Evolutionary conservation across 1,140 invertebrate species (phyloP).

Genomic region (Pararge aegeria): DNA sequence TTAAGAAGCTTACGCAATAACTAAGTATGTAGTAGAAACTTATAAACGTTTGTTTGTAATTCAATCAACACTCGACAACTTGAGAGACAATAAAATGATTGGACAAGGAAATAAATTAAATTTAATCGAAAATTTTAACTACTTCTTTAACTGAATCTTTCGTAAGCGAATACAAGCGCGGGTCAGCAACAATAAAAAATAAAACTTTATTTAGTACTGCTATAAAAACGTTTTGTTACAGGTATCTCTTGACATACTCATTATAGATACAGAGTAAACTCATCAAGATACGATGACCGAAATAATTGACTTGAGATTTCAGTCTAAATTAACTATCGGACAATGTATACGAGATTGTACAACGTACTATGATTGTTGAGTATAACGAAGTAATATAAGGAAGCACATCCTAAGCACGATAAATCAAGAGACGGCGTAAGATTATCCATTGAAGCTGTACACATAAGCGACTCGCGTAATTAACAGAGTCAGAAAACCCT

Average conservation of each 20-base stretch:
- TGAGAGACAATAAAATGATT: conserved; percentile 28
- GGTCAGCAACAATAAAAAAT: conserved; percentile 27
- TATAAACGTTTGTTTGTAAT: conserved; percentile 19
- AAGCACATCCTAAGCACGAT: conserved; percentile 7
- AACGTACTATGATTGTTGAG: conserved; percentile 10
- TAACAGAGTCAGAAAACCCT: conserved; percentile 42
- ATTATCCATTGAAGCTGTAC: conserved; percentile 53
- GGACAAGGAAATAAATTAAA: conserved; percentile 34
- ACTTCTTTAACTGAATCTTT: conserved; percentile 31
- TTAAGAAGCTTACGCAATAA: not conserved
- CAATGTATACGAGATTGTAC: conserved; percentile 15
- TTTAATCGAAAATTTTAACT: conserved; percentile 37
- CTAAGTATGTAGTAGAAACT: not conserved
- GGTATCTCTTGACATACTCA: conserved; percentile 43
- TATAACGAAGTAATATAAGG: conserved; percentile 20
- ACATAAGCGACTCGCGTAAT: conserved; percentile 53
- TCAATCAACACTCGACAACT: conserved; percentile 26
- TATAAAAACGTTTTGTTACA: conserved; percentile 12
- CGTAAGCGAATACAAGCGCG: conserved; percentile 22
- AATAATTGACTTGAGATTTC: conserved; percentile 39
- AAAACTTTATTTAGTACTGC: conserved; percentile 22
- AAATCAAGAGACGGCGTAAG: conserved; percentile 42
- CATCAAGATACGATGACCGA: conserved; percentile 39
- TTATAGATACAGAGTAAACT: conserved; percentile 41
- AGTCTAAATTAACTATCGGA: conserved; percentile 32